phyloP scores from a whole-genome alignment of 1,140 invertebrate genomes.

The Stenopsyche tienmushanensis region DNA sequence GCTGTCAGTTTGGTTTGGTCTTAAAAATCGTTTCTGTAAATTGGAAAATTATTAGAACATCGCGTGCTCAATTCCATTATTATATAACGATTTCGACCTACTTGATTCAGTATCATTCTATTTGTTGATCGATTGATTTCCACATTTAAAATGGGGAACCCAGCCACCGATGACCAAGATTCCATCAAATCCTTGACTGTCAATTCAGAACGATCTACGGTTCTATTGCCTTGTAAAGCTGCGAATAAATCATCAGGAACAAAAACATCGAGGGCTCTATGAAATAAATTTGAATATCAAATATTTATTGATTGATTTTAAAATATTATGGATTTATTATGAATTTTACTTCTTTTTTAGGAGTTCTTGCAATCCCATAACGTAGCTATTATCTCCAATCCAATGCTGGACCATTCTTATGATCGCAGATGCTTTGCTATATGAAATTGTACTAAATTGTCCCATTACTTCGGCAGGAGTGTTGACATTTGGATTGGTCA shows the following conservation, averaged over 20 bases:
- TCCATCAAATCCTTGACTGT: background rate
- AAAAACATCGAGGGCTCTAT: background rate
- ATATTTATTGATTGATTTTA: background rate
- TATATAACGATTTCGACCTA: background rate
- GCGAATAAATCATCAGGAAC: background rate
- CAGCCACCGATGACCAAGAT: background rate
- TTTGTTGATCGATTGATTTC: background rate
- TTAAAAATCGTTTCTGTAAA: background rate
- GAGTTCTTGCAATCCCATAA: slow-evolving; percentile 53
- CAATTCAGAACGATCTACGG: background rate
- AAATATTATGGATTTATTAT: background rate
- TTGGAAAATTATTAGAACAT: background rate
- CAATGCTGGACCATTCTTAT: slow-evolving; percentile 77
- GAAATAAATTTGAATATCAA: background rate
- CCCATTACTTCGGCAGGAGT: slow-evolving; percentile 57
- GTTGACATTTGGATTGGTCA: slow-evolving; percentile 46
- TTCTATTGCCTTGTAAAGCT: background rate
- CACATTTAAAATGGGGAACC: slow-evolving; percentile 1
- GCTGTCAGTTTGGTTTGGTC: background rate
- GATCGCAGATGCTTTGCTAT: slow-evolving; percentile 66
- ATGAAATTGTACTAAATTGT: slow-evolving; percentile 63
- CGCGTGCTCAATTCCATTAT: background rate
- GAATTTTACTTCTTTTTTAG: background rate
- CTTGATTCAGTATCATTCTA: background rate
- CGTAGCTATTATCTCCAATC: slow-evolving; percentile 65